Percentiles rank a stretch among this genome's conserved stretches.
These are phyloP conservation scores for Uromys caudimaculatus DNA, from an alignment of 2,797 vertebrate genomes.

Conservation along the genomic window DNA sequence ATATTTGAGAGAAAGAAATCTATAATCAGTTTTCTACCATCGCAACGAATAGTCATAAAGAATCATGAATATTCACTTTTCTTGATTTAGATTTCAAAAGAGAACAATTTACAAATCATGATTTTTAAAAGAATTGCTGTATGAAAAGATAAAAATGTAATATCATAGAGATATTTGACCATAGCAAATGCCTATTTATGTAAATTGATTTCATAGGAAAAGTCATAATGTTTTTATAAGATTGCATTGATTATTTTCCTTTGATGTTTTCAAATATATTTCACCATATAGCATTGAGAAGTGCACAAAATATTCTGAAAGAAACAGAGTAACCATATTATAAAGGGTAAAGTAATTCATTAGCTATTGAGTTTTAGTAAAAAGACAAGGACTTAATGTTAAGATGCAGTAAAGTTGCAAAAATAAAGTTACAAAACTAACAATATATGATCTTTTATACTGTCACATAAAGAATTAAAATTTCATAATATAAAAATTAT, in stretches of 20 bases:
- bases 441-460: not conserved
- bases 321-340: not conserved
- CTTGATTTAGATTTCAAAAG: constrained; percentile 44
- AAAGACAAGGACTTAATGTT: not conserved
- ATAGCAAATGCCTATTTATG: not conserved
- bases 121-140: constrained; percentile 9
- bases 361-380: not conserved
- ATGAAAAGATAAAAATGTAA: constrained; percentile 14
- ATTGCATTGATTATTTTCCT: constrained; percentile 9
- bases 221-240: constrained; percentile 38
- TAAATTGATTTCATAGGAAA: not conserved
- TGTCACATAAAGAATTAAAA: constrained; percentile 4
- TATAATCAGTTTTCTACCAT: constrained; percentile 71
- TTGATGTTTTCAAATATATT: not conserved
- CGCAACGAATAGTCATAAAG: constrained; percentile 72
- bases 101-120: not conserved
- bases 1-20: constrained; percentile 50
- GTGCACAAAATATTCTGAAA: constrained; percentile 18
- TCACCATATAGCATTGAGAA: not conserved
- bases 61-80: constrained; percentile 46
- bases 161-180: constrained; percentile 2
- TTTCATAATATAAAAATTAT: not conserved
- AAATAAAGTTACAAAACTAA: not conserved
- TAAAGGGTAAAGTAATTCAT: not conserved
- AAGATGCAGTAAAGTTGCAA: not conserved